These are phyloP conservation scores for Struthio camelus DNA, from an alignment of 2,113 vertebrate species.

Conservation along the genomic window DNA sequence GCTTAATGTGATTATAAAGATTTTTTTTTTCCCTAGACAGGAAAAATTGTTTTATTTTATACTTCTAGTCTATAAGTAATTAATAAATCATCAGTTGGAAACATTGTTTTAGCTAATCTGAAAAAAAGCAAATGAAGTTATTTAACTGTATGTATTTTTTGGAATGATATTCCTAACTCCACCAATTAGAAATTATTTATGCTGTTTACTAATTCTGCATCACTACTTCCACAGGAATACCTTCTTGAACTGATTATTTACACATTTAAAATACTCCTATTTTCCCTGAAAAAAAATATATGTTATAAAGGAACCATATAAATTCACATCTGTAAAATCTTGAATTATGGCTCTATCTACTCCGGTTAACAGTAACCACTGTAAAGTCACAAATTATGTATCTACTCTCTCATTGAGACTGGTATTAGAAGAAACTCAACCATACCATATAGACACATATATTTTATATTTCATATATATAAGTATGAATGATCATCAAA, in stretches of 20 bases:
- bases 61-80: not conserved
- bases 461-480: not conserved
- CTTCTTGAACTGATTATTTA: not conserved
- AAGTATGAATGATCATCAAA: not conserved
- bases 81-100: not conserved
- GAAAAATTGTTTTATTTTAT: not conserved
- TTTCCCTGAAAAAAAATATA: not conserved
- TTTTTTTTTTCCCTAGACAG: not conserved
- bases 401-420: not conserved
- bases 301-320: not conserved
- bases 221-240: not conserved
- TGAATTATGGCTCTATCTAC: not conserved
- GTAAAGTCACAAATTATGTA: not conserved
- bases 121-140: not conserved
- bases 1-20: not conserved
- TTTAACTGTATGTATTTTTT: not conserved
- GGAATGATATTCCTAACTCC: not conserved
- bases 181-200: not conserved
- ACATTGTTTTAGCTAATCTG: not conserved
- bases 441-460: not conserved
- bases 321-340: not conserved
- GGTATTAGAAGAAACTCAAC: not conserved
- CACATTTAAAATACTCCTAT: not conserved
- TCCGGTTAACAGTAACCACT: not conserved
- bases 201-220: not conserved